Percentiles rank a stretch among this genome's conserved stretches.
Evolutionary conservation across 2,113 vertebrate genomes (phyloP).

Genomic region (Diglossa brunneiventris): DNA sequence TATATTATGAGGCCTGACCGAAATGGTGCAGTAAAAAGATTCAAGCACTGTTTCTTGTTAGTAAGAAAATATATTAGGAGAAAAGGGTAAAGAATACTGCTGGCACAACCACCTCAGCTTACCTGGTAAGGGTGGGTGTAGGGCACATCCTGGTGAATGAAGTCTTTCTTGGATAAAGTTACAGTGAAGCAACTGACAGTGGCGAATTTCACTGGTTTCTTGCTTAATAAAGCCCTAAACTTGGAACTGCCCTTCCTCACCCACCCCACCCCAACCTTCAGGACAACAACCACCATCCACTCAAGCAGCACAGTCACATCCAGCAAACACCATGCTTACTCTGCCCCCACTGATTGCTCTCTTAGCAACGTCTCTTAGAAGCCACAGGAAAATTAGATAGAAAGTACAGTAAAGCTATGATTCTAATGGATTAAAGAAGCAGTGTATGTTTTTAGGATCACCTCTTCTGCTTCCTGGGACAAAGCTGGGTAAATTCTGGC

Average conservation of each 20-base stretch:
- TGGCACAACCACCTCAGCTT: background rate
- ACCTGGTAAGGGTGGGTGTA: background rate
- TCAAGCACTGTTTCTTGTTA: background rate
- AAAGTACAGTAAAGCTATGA: background rate
- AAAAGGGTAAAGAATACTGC: background rate
- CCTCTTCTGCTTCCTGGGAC: background rate
- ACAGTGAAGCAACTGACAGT: background rate
- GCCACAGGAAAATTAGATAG: background rate
- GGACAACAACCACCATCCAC: background rate
- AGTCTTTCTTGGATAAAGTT: background rate
- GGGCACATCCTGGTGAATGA: background rate
- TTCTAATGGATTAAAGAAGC: background rate
- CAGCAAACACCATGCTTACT: background rate
- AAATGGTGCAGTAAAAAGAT: background rate
- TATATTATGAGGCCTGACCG: background rate
- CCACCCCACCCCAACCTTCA: accelerated
- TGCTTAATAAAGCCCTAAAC: background rate
- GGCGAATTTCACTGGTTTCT: background rate
- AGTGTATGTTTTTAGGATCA: background rate
- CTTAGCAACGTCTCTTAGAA: background rate
- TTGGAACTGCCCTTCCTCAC: background rate
- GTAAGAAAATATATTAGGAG: background rate
- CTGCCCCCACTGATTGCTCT: background rate
- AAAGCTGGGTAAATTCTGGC: background rate
- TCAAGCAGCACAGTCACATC: background rate